Base-by-base conservation (phyloP, 2,113 vertebrate genomes). In the Hemichromis elongatus region DNA sequence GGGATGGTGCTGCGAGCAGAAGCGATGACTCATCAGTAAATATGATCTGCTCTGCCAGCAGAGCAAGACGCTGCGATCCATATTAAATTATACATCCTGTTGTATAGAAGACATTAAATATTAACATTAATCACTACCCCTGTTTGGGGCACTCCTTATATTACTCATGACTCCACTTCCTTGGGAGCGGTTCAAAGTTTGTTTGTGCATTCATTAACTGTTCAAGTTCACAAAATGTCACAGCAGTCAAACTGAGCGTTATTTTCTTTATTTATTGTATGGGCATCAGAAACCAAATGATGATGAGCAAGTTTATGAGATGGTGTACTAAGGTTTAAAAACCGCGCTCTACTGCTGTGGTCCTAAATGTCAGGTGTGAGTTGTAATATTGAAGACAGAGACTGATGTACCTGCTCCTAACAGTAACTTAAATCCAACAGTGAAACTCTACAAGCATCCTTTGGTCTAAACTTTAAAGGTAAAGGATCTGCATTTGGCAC, bases 1-100 rank as follows among this genome's bases (percentile, higher is more conserved):
- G 85, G 21, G 66, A 78, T 10, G 56, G 52, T 30, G 57, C 42
- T 5, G 80, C 21, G 14, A 86, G 53, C 70, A 56, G 83, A 82
- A 81, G 89, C 21, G 81, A 83, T 89, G 87, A 92, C 24, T 93
- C 92, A 89, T 81, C 86, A 26, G 35, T 85, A 75, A 77, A 77
- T 63, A 78, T 82, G 66, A 77, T 89, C 84, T 68, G 79, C 89
- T 80, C 70, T n/a, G 80, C 56, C 90, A 61, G 86, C 84, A 50
- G 87, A 87, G 89, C 83, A 26, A 85, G 80, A 81, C 75, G 19
- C 86, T 1, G 55, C 7, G 33, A 84, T 83, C 86, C 85, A 77
- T 83, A 80, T 90, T 90, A 83, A 92, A 89, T 88, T 81, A 83
- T 87, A 86, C 87, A 86, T 88, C 77, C 80, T 83, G 91, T 86